Evolutionary conservation across 2,888 invertebrate species (phyloP), one percentile per base, ranked within the genome.

Genomic region (Mimas tiliae): DNA sequence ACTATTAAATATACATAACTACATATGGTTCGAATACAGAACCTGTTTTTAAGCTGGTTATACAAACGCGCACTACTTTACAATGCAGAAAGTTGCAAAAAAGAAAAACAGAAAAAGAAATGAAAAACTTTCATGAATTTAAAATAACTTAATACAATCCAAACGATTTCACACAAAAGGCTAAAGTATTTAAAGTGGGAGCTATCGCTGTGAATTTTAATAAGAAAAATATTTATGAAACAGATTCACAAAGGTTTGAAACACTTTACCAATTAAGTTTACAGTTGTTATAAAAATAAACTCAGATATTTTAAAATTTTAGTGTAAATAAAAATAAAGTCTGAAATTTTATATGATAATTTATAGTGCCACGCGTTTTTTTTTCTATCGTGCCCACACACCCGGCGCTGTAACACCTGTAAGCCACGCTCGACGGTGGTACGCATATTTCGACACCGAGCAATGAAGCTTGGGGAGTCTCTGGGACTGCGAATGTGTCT

Each of bases 221-320:
- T 16, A 55, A 55, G 34, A 38, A 38, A 48, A 55, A 55, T 53
- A 55, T 38, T n/a, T 16, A 55, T 38, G 16, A 38, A 55, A 38
- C 19, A n/a, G n/a, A 16, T 16, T 16, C 11, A 55, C 38, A 55
- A 55, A 55, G 55, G 55, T 19, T 38, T 9, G 27, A 16, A 34
- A 55, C 38, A 55, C 55, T 38, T 51, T 55, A 55, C 16, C 8
- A 55, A 55, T 55, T 55, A 38, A 38, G 34, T 38, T 55, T 1
- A 9, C 21, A 27, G 21, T n/a, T 38, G 53, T 55, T 38, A 55
- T 16, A 55, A 55, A n/a, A n/a, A n/a, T n/a, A n/a, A n/a, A n/a
- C n/a, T n/a, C n/a, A n/a, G n/a, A n/a, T n/a, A n/a, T n/a, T n/a
- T n/a, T n/a, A n/a, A n/a, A n/a, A n/a, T n/a, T n/a, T n/a, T n/a